Percentiles rank a stretch among this genome's conserved stretches.
Conservation (phyloP, 1,140 invertebrate species). For the Macrocentrus cingulum region DNA sequence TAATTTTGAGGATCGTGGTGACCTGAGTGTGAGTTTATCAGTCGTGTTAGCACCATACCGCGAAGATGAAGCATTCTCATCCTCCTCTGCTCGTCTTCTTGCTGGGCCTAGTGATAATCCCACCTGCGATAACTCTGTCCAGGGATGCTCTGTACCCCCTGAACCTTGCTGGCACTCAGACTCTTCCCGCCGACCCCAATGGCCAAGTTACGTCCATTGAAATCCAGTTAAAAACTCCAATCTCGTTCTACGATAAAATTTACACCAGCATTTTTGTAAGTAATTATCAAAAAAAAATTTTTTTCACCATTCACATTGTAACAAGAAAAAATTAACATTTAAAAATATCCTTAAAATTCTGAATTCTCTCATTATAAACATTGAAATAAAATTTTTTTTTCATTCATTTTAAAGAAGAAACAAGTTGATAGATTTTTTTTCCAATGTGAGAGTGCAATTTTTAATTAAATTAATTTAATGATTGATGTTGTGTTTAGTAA, state of each 20-base stretch:
- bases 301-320: not conserved
- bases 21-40: slow-evolving; percentile 37
- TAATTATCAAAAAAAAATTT: slow-evolving; percentile 39
- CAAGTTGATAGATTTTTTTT: no score
- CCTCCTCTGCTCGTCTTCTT: slow-evolving; percentile 28
- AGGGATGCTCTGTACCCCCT: slow-evolving; percentile 48
- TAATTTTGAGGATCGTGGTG: slow-evolving; percentile 1
- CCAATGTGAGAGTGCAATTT: no score
- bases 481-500: no score
- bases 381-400: no score
- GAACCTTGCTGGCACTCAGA: slow-evolving; percentile 26
- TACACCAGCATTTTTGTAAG: slow-evolving; percentile 77
- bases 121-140: slow-evolving; percentile 29
- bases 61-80: slow-evolving; percentile 49
- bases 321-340: no score
- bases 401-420: no score
- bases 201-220: slow-evolving; percentile 52
- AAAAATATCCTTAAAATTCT: no score
- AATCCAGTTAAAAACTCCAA: slow-evolving; percentile 62
- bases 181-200: slow-evolving; percentile 39
- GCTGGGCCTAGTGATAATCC: slow-evolving; percentile 32
- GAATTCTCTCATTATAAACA: no score
- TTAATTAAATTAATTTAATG: no score
- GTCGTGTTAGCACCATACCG: slow-evolving; percentile 46
- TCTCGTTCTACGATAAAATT: slow-evolving; percentile 71